These are phyloP conservation scores for Molothrus ater DNA, from an alignment of 2,797 vertebrate genomes.

Conservation along the genomic window DNA sequence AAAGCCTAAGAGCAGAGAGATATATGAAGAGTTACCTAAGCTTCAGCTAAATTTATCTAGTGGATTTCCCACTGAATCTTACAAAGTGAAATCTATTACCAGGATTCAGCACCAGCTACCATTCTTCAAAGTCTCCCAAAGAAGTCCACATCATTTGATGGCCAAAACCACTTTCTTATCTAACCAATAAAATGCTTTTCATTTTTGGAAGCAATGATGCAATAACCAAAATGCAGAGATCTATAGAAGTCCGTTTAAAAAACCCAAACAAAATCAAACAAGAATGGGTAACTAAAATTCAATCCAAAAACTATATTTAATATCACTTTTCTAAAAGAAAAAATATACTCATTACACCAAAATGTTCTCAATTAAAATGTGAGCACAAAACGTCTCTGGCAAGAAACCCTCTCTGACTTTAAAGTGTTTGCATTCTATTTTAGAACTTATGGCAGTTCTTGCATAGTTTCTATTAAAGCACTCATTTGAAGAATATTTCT, in stretches of 20 bases:
- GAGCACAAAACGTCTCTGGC: neutral
- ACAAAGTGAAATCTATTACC: neutral
- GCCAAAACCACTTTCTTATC: neutral
- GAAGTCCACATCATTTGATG: neutral
- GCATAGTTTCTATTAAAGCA: neutral
- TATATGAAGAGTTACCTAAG: neutral
- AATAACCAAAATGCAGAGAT: neutral
- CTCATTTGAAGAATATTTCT: neutral
- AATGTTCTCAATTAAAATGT: neutral
- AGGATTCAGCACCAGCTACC: neutral
- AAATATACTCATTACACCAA: neutral
- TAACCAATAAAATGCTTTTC: neutral
- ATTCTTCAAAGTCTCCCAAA: neutral
- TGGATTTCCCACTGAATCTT: neutral
- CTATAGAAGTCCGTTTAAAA: neutral
- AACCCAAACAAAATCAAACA: neutral
- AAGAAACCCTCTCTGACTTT: neutral
- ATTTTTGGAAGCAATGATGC: neutral
- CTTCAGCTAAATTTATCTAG: neutral
- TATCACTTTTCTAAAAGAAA: neutral
- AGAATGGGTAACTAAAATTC: neutral
- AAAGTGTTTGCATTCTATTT: neutral
- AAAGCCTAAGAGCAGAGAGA: slow-evolving; percentile 81
- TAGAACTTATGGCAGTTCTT: neutral
- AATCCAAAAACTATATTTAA: neutral